Percentiles rank a stretch among this genome's conserved stretches.
phyloP scores from a whole-genome alignment of 2,113 vertebrate species.

The Sterrhoptilus dennistouni region DNA sequence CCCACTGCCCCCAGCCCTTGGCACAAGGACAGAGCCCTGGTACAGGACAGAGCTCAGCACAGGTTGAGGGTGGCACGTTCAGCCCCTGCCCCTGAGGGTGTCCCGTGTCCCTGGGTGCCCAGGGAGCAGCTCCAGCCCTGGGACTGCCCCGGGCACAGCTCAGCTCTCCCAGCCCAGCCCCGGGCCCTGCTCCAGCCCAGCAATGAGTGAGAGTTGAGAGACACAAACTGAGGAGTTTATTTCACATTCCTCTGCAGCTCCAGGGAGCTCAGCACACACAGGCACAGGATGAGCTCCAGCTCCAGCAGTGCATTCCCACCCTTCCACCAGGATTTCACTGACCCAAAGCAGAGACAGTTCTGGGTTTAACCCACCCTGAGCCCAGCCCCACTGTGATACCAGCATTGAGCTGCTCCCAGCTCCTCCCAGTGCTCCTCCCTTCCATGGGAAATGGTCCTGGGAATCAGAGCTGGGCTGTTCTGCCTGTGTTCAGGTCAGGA shows the following conservation, averaged over 20 bases:
- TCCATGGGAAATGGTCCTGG: fast-evolving
- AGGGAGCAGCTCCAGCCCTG: not conserved
- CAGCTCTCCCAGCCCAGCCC: not conserved
- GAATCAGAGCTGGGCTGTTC: not conserved
- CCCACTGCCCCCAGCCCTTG: not conserved
- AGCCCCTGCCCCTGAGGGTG: fast-evolving
- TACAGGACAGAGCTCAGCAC: fast-evolving
- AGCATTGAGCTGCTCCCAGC: not conserved
- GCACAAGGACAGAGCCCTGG: not conserved
- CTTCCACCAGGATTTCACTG: not conserved
- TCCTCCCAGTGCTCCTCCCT: not conserved
- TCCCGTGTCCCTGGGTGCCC: fast-evolving
- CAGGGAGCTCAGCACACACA: not conserved
- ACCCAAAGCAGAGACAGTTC: not conserved
- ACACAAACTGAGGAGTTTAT: not conserved
- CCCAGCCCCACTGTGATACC: not conserved
- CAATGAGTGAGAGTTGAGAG: fast-evolving
- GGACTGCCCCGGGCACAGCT: not conserved
- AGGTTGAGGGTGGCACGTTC: fast-evolving
- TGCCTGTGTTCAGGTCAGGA: fast-evolving
- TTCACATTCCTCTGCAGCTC: not conserved
- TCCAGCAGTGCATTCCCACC: not conserved
- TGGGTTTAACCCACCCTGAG: not conserved
- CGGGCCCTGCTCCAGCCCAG: not conserved
- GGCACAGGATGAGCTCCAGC: not conserved